phyloP scores from a whole-genome alignment of 2,888 invertebrate genomes.

The Caradrina kadenii region DNA sequence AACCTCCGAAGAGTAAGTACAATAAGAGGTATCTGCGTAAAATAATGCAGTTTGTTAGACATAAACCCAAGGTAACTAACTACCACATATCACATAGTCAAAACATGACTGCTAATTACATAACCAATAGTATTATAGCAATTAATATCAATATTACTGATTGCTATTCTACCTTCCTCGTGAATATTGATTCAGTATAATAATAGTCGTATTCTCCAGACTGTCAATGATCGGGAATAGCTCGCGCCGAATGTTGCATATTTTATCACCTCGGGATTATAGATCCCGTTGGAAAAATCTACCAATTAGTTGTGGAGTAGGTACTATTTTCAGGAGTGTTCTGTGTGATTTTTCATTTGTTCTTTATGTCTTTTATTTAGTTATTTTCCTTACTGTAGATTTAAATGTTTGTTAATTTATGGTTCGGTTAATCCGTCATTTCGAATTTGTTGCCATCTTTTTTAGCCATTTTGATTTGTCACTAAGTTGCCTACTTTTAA shows the following conservation, averaged over 20 bases:
- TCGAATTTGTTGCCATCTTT: too few species aligned
- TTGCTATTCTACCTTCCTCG: conserved; percentile 15
- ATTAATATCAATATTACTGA: conserved; percentile 12
- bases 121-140: background rate
- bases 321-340: background rate
- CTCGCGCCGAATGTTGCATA: conserved; percentile 27
- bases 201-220: conserved; percentile 29
- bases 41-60: too few species aligned
- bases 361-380: too few species aligned
- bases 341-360: too few species aligned
- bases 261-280: conserved; percentile 32
- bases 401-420: too few species aligned
- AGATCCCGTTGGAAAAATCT: background rate
- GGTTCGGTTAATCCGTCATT: too few species aligned
- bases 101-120: conserved; percentile 17
- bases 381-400: too few species aligned
- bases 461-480: too few species aligned
- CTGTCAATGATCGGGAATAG: conserved; percentile 31
- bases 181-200: conserved; percentile 50
- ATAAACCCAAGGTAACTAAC: too few species aligned
- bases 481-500: too few species aligned
- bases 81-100: background rate
- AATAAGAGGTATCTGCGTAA: too few species aligned
- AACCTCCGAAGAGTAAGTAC: too few species aligned
- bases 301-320: background rate